Base-by-base conservation (phyloP, 2,888 invertebrate genomes). In the Uloborus plumipes region DNA sequence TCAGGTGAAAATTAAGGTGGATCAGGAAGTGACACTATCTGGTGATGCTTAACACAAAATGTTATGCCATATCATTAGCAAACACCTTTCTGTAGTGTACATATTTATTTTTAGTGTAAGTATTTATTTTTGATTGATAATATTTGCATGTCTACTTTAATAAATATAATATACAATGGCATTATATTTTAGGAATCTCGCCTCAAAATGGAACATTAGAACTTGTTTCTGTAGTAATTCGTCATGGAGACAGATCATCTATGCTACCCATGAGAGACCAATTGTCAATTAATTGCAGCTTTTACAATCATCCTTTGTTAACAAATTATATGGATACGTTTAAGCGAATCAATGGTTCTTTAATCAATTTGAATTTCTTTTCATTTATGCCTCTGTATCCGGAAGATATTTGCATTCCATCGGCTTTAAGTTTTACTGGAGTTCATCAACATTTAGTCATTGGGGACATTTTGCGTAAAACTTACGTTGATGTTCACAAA, bases 171-270 rank as follows among this genome's bases (percentile, higher is more conserved):
- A 39, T 39, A 9, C 11, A 39, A 39, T 39, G 39, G 9, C 39
- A 39, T 31, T 67, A 31, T 31, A n/a, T 64, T 50, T 50, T 64
- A 74, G 74, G 74, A 18, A 51, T 31, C n/a, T 16, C 53, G 7
- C 26, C 58, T 31, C 64, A 53, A 14, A 74, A 74, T 65, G 64
- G 51, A 26, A 51, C 74, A 26, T 47, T 74, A n/a, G 74, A 64
- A 26, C 39, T 69, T 22, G 91, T 94, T 3, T 88, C 95, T 59
- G 91, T 95, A 70, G 90, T 96, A 69, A 93, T 95, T 4, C 91
- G 97, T 20, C 97, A 97, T 88, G 97, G 97, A 0, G 97, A 97
- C 88, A 91, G 97, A 66, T 96, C 96, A 0, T 95, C 97, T 0
- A 91, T 97, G 85, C 93, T 94, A 13, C 94, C 95, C 88, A 92